Conservation (phyloP, 2,888 invertebrate genomes). For the Prosapia bicincta region DNA sequence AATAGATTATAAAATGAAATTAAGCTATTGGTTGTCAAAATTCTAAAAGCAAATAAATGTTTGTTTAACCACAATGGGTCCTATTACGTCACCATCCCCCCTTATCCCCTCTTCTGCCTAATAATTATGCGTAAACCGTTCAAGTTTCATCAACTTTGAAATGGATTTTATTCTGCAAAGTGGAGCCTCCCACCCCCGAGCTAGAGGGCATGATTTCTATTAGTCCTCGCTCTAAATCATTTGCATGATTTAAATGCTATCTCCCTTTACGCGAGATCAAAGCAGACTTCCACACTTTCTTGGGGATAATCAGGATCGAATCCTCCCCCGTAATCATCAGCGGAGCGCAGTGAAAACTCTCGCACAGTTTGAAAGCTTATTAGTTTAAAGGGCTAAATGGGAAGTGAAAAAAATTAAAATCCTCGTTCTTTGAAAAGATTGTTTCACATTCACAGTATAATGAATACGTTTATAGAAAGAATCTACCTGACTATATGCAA, state of each 20-base stretch:
- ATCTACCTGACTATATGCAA: no score
- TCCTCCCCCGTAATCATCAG: neutral
- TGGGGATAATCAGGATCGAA: neutral
- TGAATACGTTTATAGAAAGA: no score
- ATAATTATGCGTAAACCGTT: neutral
- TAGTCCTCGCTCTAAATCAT: conserved; percentile 20
- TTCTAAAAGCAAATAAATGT: no score
- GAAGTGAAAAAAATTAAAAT: neutral
- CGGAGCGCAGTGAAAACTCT: neutral
- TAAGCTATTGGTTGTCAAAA: no score
- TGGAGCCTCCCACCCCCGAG: neutral
- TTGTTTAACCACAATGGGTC: neutral
- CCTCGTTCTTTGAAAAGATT: neutral
- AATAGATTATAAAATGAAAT: no score
- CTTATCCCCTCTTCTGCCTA: neutral
- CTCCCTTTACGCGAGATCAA: neutral
- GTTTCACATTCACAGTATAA: no score
- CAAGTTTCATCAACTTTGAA: conserved; percentile 2
- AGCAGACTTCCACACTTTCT: neutral
- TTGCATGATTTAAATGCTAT: conserved; percentile 31
- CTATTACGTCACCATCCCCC: neutral
- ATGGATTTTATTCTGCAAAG: neutral
- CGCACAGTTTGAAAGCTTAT: neutral
- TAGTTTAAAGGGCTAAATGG: neutral
- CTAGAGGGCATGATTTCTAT: neutral